Evolutionary conservation across 2,113 vertebrate species (phyloP).

Genomic region (Potamarius usumacintae): DNA sequence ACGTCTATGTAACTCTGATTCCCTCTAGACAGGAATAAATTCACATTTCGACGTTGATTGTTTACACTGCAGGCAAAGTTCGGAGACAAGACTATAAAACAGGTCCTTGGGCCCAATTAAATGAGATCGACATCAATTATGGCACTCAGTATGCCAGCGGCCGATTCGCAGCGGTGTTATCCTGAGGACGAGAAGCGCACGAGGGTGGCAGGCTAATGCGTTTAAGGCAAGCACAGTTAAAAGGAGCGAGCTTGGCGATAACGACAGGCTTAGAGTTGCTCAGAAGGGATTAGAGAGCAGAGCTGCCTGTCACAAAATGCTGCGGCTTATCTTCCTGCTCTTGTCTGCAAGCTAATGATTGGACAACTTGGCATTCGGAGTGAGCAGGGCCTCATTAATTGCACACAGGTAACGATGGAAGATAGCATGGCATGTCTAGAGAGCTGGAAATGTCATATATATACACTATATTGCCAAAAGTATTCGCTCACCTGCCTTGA

Average conservation of each 20-base stretch:
- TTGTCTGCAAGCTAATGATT: conserved; percentile 62
- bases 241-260: conserved; percentile 67
- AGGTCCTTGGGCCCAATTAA: conserved; percentile 60
- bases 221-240: conserved; percentile 77
- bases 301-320: conserved; percentile 72
- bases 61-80: conserved; percentile 46
- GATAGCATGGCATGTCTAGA: conserved; percentile 39
- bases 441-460: conserved; percentile 51
- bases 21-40: conserved; percentile 9
- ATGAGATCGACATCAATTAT: conserved; percentile 67
- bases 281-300: conserved; percentile 72
- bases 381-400: conserved; percentile 67
- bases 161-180: conserved; percentile 55
- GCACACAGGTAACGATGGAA: conserved; percentile 59
- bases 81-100: conserved; percentile 42
- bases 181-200: conserved; percentile 58
- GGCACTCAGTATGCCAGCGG: conserved; percentile 53
- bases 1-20: not conserved
- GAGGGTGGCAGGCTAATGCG: conserved; percentile 71
- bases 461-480: too few relatives aligned
- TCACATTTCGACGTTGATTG: conserved; percentile 49
- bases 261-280: conserved; percentile 73
- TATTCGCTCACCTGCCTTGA: too few relatives aligned
- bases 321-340: conserved; percentile 62
- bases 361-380: conserved; percentile 56